Evolutionary conservation across 2,888 invertebrate genomes (phyloP).

Genomic region (Miltochrista miniata): DNA sequence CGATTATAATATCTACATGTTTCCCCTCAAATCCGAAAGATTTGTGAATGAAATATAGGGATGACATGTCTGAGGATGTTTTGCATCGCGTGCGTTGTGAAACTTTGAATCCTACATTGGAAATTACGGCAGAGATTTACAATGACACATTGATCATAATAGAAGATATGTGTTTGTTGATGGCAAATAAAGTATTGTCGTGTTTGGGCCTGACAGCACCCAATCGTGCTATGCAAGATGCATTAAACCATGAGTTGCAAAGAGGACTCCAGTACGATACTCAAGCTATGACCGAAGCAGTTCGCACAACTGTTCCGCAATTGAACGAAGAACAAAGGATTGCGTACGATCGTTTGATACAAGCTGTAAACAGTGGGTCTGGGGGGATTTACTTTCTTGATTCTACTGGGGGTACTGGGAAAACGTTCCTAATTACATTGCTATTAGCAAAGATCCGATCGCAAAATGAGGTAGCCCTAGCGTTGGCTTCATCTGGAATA

Average conservation of each 20-base stretch:
- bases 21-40: constrained; percentile 13
- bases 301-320: constrained; percentile 35
- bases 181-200: constrained; percentile 38
- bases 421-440: constrained; percentile 36
- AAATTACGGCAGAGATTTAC: constrained; percentile 22
- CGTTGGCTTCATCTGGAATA: constrained; percentile 40
- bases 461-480: constrained; percentile 30
- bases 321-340: constrained; percentile 37
- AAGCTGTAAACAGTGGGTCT: constrained; percentile 34
- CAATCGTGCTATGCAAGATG: constrained; percentile 32
- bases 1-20: constrained; percentile 1
- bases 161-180: constrained; percentile 38
- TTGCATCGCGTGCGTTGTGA: constrained; percentile 14
- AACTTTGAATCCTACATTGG: constrained; percentile 10
- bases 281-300: constrained; percentile 30
- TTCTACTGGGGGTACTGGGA: constrained; percentile 30
- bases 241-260: constrained; percentile 27
- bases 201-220: constrained; percentile 35
- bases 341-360: constrained; percentile 28
- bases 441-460: constrained; percentile 33
- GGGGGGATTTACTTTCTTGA: constrained; percentile 35
- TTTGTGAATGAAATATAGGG: constrained; percentile 23
- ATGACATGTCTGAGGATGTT: constrained; percentile 19
- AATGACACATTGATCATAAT: constrained; percentile 26
- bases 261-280: constrained; percentile 30